These are phyloP conservation scores for Clostera curtula DNA, from an alignment of 2,888 invertebrate species.

Conservation along the genomic window DNA sequence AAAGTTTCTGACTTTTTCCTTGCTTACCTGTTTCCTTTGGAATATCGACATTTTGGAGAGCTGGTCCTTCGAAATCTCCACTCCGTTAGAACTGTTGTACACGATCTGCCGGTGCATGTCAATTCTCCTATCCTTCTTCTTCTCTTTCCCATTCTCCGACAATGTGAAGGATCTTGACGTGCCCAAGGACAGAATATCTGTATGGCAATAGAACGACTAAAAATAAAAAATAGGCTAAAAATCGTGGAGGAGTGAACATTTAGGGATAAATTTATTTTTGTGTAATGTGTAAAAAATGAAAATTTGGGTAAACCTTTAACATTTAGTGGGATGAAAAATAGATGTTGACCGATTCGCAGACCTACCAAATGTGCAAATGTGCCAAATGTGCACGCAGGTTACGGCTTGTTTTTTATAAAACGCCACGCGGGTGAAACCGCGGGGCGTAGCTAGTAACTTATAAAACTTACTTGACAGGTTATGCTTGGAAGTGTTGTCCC, in stretches of 20 bases:
- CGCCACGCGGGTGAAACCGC: background rate
- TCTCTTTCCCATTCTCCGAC: slow-evolving; percentile 50
- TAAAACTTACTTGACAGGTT: slow-evolving; percentile 46
- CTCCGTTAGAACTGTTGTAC: slow-evolving; percentile 74
- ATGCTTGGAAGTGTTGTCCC: slow-evolving; percentile 38
- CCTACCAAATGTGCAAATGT: too few species aligned
- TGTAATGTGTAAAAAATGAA: too few species aligned
- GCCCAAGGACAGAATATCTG: slow-evolving; percentile 48
- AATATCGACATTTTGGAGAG: slow-evolving; percentile 83
- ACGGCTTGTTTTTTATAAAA: too few species aligned
- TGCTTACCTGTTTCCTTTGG: slow-evolving; percentile 79
- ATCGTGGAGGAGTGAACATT: too few species aligned
- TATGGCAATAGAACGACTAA: too few species aligned
- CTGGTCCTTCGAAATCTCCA: slow-evolving; percentile 78
- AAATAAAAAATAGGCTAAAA: too few species aligned
- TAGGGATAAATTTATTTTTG: too few species aligned
- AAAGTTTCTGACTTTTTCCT: background rate
- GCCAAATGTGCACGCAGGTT: too few species aligned
- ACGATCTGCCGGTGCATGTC: slow-evolving; percentile 64
- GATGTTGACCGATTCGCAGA: too few species aligned
- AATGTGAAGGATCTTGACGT: slow-evolving; percentile 62
- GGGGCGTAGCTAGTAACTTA: background rate
- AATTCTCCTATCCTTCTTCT: slow-evolving; percentile 43
- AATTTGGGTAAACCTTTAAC: too few species aligned
- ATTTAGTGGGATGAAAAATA: too few species aligned